A percentile compares a stretch with the other conserved stretches of the same genome.
Evolutionary conservation across 2,113 vertebrate genomes (phyloP).

Genomic region (Microcebus lehilahytsara): DNA sequence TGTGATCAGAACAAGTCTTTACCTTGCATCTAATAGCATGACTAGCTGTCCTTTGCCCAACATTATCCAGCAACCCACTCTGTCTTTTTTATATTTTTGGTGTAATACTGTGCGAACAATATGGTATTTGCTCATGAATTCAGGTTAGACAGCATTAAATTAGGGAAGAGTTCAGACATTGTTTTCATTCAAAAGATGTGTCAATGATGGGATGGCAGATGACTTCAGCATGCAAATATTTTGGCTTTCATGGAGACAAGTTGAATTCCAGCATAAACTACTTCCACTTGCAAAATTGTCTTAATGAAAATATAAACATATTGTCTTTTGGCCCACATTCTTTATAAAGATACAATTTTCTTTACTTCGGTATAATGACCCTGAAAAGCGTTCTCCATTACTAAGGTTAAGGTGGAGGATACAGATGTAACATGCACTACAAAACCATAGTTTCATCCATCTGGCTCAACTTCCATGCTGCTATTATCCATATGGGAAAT

Average conservation of each 20-base stretch:
- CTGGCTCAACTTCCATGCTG: neutral
- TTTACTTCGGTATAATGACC: neutral
- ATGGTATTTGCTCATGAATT: neutral
- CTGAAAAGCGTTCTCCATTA: constrained; percentile 3
- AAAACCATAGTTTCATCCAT: neutral
- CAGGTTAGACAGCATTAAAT: neutral
- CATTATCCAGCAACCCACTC: neutral
- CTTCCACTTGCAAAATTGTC: constrained; percentile 18
- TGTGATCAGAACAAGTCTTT: neutral
- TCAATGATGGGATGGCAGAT: neutral
- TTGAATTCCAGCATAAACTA: neutral
- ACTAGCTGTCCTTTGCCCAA: neutral
- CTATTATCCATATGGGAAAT: neutral
- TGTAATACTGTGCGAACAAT: neutral
- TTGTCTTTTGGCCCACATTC: neutral
- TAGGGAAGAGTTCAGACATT: neutral
- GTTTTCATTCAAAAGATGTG: constrained; percentile 16
- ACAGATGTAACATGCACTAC: neutral
- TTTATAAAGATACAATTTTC: neutral
- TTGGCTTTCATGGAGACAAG: neutral
- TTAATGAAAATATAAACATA: constrained; percentile 7
- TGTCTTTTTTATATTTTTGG: neutral
- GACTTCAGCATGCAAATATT: neutral
- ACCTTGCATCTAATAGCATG: neutral
- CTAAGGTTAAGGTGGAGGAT: neutral